A percentile compares a stretch with the other conserved stretches of the same genome.
These are phyloP conservation scores for Pimpla rufipes DNA, from an alignment of 2,888 invertebrate genomes.

Conservation along the genomic window DNA sequence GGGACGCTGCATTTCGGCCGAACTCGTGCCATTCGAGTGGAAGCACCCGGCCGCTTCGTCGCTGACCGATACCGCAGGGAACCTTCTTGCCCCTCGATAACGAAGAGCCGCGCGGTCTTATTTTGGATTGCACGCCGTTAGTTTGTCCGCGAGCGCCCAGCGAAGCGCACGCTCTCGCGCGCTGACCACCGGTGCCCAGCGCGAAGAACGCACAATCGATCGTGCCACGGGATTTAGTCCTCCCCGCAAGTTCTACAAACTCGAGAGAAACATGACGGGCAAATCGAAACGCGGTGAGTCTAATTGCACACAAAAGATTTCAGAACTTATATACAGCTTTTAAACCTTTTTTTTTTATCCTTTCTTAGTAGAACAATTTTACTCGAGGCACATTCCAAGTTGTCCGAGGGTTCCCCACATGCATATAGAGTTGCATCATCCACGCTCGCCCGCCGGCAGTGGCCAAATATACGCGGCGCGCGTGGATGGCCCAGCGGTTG, in stretches of 20 bases:
- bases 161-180: slow-evolving; percentile 21
- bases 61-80: slow-evolving; percentile 60
- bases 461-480: slow-evolving; percentile 61
- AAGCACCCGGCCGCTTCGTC: background rate
- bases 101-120: slow-evolving; percentile 47
- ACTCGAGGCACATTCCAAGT: slow-evolving; percentile 56
- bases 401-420: slow-evolving; percentile 57
- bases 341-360: background rate
- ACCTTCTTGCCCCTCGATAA: slow-evolving; percentile 57
- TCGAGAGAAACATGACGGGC: slow-evolving; percentile 42
- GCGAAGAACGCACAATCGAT: slow-evolving; percentile 13
- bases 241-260: background rate
- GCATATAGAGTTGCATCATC: slow-evolving; percentile 71
- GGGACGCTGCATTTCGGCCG: background rate
- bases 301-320: background rate
- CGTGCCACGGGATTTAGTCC: background rate
- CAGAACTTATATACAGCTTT: too few relatives aligned
- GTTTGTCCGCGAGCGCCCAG: slow-evolving; percentile 51
- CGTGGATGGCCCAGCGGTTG: slow-evolving; percentile 5
- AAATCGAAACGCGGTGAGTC: slow-evolving; percentile 59
- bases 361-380: background rate
- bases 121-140: slow-evolving; percentile 46
- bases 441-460: slow-evolving; percentile 32
- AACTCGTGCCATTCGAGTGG: background rate
- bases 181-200: slow-evolving; percentile 4